Evolutionary conservation across 1,140 invertebrate species (phyloP), one percentile per base, ranked within the genome.

Genomic region (Cherax destructor): DNA sequence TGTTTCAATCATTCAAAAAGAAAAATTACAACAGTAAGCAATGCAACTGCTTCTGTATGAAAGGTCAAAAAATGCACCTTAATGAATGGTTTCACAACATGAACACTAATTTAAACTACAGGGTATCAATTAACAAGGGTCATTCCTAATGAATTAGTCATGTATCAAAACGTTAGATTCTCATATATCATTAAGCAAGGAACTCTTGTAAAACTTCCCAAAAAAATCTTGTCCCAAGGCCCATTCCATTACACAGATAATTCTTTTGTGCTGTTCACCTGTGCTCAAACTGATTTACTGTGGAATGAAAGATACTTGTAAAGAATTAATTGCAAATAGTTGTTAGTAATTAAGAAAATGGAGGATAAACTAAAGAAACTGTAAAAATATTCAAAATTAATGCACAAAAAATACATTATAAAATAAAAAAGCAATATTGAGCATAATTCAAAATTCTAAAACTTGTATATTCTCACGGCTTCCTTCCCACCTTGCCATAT

Each of bases 401-500:
- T 9, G 21, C 24, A 74, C 9, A 4, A 74, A 24, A 74, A 74
- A 3, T 30, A 74, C 7, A 74, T 30, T 74, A 74, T 30, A 74
- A 9, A 74, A 74, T 3, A 74, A n/a, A 69, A 5, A 30, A 74
- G 69, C 69, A 30, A 74, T 21, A 69, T 0, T 30, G 9, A 10
- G 69, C 24, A 74, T 5, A 74, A 74, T 74, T 21, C 69, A 74
- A 74, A 74, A 7, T 30, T 30, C 52, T 56, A 56, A 56, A 56
- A 56, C 13, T 9, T 4, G 7, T 74, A 74, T 21, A 30, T 6
- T 74, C 6, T 30, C 69, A 41, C 52, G 24, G 52, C 41, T 83
- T 83, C 21, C 80, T 65, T 80, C 88, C 88, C 81, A 90, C 81
- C 81, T 90, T 72, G 88, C 56, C 74, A 90, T 49, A 65, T 90